Evolutionary conservation across 2,113 vertebrate genomes (phyloP), one percentile per base, ranked within the genome.

Genomic region (Antennarius striatus): DNA sequence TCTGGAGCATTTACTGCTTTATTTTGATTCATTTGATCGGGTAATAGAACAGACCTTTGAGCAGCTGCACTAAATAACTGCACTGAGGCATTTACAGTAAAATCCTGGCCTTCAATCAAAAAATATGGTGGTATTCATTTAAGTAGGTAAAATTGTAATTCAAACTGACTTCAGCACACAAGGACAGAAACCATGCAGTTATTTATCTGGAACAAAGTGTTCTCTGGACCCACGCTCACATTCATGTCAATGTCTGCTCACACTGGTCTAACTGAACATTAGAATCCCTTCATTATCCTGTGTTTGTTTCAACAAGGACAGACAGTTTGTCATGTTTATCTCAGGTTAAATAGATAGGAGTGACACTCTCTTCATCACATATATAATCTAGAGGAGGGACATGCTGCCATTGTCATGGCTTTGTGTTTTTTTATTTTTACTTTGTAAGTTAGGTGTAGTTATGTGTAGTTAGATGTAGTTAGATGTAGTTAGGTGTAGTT

Each of bases 21-120:
- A 50, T 50, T 49, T 39, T 56, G 30, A 15, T 50, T 43, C 4
- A 50, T 43, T 68, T 52, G 22, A 59, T 59, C 42, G 12, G 32
- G 45, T 63, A 16, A 63, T 30, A 63, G 32, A 9, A 40, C 43
- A 11, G 48, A 6, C n/a, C 29, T 46, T 9, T 36, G 15, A 46
- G 8, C 36, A n/a, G 28, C 39, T 40, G 42, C 30, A 54, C 29
- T 29, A n/a, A 63, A 42, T 51, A 51, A 43, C 17, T 15, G 8
- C 47, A 59, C 10, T 4, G 6, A 17, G 4, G 29, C 30, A 54
- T 54, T 54, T 54, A 47, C 13, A 15, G 43, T 54, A 16, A 62
- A 28, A 16, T 14, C 29, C 45, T 61, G 42, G 40, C 48, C 40
- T 40, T 61, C 16, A 62, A 5, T 61, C 13, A 46, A 54, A 39